Evolutionary conservation across 1,140 invertebrate species (phyloP), one percentile per base, ranked within the genome.

Genomic region (Sminthurinus signatus): DNA sequence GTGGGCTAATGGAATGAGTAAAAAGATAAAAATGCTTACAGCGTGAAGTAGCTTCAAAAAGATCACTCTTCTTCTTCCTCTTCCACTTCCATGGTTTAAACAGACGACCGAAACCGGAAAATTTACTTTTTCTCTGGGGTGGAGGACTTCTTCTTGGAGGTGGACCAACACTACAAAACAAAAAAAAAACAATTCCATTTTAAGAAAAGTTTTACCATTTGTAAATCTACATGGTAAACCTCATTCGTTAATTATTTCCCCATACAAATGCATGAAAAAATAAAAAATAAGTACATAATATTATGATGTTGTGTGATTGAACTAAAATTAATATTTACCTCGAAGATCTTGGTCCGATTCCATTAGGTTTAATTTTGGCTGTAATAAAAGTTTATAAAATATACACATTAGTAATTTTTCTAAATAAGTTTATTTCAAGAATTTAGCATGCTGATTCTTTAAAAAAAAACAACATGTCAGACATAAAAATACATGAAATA

Each of bases 1-100:
- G n/a, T n/a, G n/a, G n/a, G n/a, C n/a, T n/a, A n/a, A n/a, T n/a
- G n/a, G 32, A 36, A 36, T 15, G 15, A 36, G 32, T 36, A 15
- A 36, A 36, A 36, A 8, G 32, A 36, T 8, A 36, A 36, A 8
- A 36, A 15, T 36, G 32, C 89, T 91, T 81, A 97, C 93, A 92
- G 83, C 91, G 87, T 74, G 91, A 95, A 72, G 92, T 86, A 73
- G 92, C 91, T 79, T 96, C 93, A 75, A 97, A 93, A 78, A 94
- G 95, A 76, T 98, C 93, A 61, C 91, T 94, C 82, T 96, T 97
- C 85, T 96, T 95, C 89, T 95, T 96, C 79, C 93, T 84, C 81
- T 94, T 93, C 94, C 94, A 98, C 78, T 96, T 97, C 94, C 94
- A 97, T 4, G 94, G 94, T 80, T 96, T 96, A 78, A 98, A 95